Evolutionary conservation across 1,140 invertebrate species (phyloP).

Genomic region (Homalodisca vitripennis): DNA sequence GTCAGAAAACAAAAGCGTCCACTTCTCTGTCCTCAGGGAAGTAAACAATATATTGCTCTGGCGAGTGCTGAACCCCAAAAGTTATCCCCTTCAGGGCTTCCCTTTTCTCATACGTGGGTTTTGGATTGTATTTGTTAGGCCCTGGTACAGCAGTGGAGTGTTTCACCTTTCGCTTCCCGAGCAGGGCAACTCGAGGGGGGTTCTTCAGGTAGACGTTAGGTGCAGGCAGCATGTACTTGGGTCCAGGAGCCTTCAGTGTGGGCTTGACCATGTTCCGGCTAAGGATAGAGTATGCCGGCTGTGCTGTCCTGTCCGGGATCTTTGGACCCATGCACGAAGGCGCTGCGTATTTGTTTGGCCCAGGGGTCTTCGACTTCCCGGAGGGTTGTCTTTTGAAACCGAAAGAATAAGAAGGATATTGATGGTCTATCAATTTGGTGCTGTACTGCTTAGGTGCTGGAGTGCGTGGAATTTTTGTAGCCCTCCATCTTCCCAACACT

Average conservation of each 20-base stretch:
- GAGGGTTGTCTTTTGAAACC: not conserved
- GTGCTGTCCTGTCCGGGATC: not conserved
- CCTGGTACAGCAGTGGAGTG: not conserved
- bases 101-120: not conserved
- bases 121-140: slow-evolving; percentile 12
- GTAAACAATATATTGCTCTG: not conserved
- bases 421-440: not conserved
- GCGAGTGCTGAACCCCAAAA: slow-evolving; percentile 5
- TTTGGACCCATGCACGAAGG: not conserved
- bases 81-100: slow-evolving; percentile 5
- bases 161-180: not conserved
- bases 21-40: not conserved
- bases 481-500: not conserved
- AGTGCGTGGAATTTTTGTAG: not conserved
- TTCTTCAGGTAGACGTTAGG: slow-evolving; percentile 12
- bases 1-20: slow-evolving; percentile 9
- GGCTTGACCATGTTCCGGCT: not conserved
- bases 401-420: slow-evolving; percentile 1
- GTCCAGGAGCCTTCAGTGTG: not conserved
- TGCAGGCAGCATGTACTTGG: slow-evolving; percentile 11
- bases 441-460: not conserved
- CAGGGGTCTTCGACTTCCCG: not conserved
- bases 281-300: slow-evolving; percentile 3
- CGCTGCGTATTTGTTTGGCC: slow-evolving; percentile 6
- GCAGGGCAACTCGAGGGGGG: not conserved